A percentile compares a stretch with the other conserved stretches of the same genome.
Conservation (phyloP, 2,797 vertebrate genomes). For the Buphagus erythrorhynchus region DNA sequence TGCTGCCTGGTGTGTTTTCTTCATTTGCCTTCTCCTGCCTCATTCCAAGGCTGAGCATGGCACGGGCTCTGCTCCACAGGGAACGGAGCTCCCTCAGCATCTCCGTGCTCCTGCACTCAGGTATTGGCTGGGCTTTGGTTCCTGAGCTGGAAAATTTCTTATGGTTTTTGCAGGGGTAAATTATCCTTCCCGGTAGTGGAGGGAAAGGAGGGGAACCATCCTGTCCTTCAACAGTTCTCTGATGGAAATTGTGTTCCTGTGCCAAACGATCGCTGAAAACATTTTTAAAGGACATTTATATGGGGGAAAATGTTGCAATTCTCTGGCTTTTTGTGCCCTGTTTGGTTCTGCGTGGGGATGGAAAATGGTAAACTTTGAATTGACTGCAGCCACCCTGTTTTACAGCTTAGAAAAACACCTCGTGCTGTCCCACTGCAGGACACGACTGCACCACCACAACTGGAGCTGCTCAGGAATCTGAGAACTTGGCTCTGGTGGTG, state of each 20-base stretch:
- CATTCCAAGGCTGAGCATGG: background rate
- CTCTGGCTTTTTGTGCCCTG: conserved; percentile 17
- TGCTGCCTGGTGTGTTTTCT: conserved; percentile 24
- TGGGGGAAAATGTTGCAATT: conserved; percentile 54
- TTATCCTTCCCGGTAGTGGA: conserved; percentile 3
- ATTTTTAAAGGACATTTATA: conserved; percentile 43
- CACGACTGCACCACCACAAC: background rate
- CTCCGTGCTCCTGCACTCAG: background rate
- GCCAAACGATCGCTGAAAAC: conserved; percentile 45
- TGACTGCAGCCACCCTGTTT: conserved; percentile 47
- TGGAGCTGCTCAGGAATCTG: background rate
- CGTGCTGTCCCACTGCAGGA: background rate
- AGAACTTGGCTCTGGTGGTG: background rate
- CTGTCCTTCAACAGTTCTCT: conserved; percentile 55
- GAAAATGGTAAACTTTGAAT: conserved; percentile 52
- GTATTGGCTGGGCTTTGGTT: background rate
- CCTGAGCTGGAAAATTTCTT: conserved; percentile 27
- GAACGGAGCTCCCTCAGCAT: background rate
- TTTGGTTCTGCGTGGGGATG: conserved; percentile 6
- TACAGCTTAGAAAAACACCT: conserved; percentile 28
- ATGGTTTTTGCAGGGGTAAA: conserved; percentile 46
- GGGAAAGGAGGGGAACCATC: conserved; percentile 25
- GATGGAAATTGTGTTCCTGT: conserved; percentile 16
- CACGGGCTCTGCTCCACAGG: background rate
- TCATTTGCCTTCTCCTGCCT: conserved; percentile 8